These are phyloP conservation scores for Chloroclystis v-ata DNA, from an alignment of 2,888 invertebrate genomes.

Conservation along the genomic window DNA sequence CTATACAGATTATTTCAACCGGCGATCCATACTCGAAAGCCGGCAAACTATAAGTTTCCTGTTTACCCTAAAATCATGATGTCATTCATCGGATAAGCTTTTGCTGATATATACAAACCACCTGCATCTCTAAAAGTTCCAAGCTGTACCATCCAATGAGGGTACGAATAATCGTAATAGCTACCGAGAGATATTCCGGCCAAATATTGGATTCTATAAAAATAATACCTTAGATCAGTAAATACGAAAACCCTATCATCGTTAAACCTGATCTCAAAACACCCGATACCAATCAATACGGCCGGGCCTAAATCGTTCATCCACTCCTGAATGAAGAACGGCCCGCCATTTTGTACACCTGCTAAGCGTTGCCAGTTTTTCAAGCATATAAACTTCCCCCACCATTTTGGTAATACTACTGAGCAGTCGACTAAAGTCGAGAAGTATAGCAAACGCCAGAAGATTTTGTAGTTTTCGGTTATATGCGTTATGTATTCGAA, in stretches of 20 bases:
- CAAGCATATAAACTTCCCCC: slow-evolving; percentile 57
- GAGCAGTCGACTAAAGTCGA: slow-evolving; percentile 41
- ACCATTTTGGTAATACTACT: slow-evolving; percentile 48
- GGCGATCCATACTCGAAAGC: too few relatives aligned
- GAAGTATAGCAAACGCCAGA: slow-evolving; percentile 16
- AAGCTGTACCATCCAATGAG: not conserved
- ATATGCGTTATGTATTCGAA: slow-evolving; percentile 41
- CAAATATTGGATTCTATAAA: not conserved
- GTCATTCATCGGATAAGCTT: too few relatives aligned
- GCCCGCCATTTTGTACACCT: slow-evolving; percentile 49
- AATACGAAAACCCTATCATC: slow-evolving; percentile 49
- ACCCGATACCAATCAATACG: slow-evolving; percentile 39
- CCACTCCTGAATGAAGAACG: slow-evolving; percentile 23
- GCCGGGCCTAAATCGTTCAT: not conserved
- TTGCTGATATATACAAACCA: too few relatives aligned
- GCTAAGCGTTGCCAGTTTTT: slow-evolving; percentile 31
- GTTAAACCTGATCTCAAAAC: slow-evolving; percentile 56
- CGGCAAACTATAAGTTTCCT: too few relatives aligned
- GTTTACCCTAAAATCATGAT: too few relatives aligned
- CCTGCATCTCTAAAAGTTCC: too few relatives aligned
- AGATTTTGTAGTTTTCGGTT: slow-evolving; percentile 49
- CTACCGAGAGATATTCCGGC: not conserved
- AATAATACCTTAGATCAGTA: slow-evolving; percentile 53
- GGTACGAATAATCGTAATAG: not conserved
- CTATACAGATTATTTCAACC: too few relatives aligned